phyloP scores from a whole-genome alignment of 2,888 invertebrate species.

The Atherix ibis region DNA sequence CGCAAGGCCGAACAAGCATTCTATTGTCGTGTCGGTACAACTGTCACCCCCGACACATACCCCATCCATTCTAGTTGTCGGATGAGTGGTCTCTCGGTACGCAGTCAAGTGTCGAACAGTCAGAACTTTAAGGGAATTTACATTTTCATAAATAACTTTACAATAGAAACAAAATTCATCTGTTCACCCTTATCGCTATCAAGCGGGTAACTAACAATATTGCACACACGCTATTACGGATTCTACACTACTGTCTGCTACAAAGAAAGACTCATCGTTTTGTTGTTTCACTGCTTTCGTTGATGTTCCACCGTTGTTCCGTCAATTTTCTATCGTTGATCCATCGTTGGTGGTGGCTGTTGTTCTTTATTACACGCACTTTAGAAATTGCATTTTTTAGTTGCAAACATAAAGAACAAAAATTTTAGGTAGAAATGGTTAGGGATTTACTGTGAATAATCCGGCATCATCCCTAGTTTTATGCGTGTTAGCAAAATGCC shows the following conservation, averaged over 20 bases:
- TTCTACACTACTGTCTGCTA: too few species aligned
- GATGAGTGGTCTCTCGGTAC: too few species aligned
- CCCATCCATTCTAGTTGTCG: not conserved
- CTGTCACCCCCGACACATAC: not conserved
- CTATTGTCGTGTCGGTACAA: too few species aligned
- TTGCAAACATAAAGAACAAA: not conserved
- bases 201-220: too few species aligned
- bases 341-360: constrained; percentile 1
- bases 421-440: not conserved
- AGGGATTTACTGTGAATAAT: constrained; percentile 4
- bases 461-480: constrained; percentile 6
- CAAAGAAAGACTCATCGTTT: not conserved
- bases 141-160: constrained; percentile 17
- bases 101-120: too few species aligned
- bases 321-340: too few species aligned
- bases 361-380: constrained; percentile 7
- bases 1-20: too few species aligned
- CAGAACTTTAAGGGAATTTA: constrained; percentile 16
- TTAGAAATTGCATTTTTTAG: constrained; percentile 6
- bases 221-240: too few species aligned
- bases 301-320: too few species aligned
- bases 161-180: constrained; percentile 4
- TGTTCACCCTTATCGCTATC: too few species aligned
- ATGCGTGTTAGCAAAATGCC: too few species aligned
- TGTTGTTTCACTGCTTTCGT: too few species aligned